Evolutionary conservation across 2,888 invertebrate species (phyloP), one percentile per base, ranked within the genome.

Genomic region (Gryllus longicercus): DNA sequence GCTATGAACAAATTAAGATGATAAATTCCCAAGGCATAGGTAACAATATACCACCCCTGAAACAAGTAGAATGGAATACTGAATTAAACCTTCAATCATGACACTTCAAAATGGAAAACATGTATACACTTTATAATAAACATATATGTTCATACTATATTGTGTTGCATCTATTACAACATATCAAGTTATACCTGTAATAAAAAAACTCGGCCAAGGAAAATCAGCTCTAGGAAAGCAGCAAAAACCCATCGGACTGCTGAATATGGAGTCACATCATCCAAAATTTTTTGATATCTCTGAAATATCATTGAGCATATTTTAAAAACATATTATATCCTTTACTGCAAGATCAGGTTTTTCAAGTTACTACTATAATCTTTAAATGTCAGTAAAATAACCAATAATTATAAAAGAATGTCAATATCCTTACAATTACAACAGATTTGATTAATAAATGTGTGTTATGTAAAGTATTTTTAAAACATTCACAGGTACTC

Each of bases 41-140:
- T 98, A 82, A 99, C 94, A 85, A 99, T 99, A 88, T 99, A 99
- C 98, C 99, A 99, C 84, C 99, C 99, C 96, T 99, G 89, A 83
- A 92, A 90, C 83, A 83, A 79, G 83, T 82, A 51, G 80, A 81
- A 80, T 77, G 78, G 82, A 80, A 79, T 80, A 79, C 81, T 83
- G 50, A 74, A 83, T 82, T 78, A 78, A 76, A 81, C 79, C 38
- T 75, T 23, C 74, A 51, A 51, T 50, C 63, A 16, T 63, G 63
- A 63, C 38, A 83, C 82, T 51, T 21, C 21, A 74, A 63, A 80
- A 77, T 21, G 49, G 63, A 78, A 21, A 38, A 51, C 79, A 77
- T 80, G 11, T 23, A 81, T 77, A 49, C 51, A 11, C 50, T 77
- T 12, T 16, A 51, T 23, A 51, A 38, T 75, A 78, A 49, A 75